Evolutionary conservation across 35 echinoderm and acorn worm species (phyloP), one percentile per base, ranked within the genome.

Genomic region (Ptychodera flava): DNA sequence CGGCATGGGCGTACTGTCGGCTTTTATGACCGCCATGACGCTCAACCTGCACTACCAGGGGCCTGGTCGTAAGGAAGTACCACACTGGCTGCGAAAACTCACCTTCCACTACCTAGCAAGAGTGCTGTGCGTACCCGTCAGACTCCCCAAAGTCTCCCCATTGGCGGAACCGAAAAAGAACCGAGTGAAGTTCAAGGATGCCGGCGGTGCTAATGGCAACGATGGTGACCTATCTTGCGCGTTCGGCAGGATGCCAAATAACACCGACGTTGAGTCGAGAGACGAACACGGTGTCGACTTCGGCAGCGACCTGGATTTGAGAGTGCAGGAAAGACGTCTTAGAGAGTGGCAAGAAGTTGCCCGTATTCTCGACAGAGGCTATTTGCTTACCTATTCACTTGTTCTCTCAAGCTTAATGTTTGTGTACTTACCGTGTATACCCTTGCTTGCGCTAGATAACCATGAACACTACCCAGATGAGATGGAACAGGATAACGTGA

Each of bases 11-110:
- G 91, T 91, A 6, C 16, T 87, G 0, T 97, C 95, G 28, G 90
- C 91, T 33, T 87, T 91, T 15, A 91, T 97, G 89, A 97, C 95
- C 10, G 95, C 93, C 1, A 91, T 88, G 34, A 89, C 93, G 31
- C 53, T 97, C 16, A 81, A 80, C 78, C 86, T 97, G 1, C 95
- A 97, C 78, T 97, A 84, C 36, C 91, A 92, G 27, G 82, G 91
- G 28, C 95, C 95, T 29, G 95, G 91, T 1, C 89, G 91, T 16
- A 35, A 87, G 16, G 91, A 84, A 0, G 95, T 97, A 27, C 95
- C 95, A 1, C 82, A 37, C 34, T 93, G 86, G 80, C 37, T 97
- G 38, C 80, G 86, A 31, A 88, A 35, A 32, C 78, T 93, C 27
- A 33, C 89, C 35, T 86, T 97, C 28, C 38, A 79, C 28, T 87